Conservation (phyloP, 2,888 invertebrate genomes). For the Diarsia mendica region DNA sequence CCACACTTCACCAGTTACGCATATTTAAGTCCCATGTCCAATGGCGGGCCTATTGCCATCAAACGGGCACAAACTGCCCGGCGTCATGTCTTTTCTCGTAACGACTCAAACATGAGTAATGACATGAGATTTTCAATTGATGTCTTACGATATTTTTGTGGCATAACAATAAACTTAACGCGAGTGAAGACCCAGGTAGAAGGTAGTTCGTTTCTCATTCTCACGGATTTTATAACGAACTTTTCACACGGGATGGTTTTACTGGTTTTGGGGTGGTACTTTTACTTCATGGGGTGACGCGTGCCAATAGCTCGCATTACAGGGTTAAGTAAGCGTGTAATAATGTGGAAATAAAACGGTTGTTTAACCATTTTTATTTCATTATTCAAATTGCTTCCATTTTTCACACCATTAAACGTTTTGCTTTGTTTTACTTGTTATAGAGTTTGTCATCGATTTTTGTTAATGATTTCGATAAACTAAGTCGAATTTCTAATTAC, state of each 20-base stretch:
- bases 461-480: neutral
- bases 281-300: conserved; percentile 10
- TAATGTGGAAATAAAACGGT: neutral
- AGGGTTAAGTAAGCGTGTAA: conserved; percentile 24
- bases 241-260: conserved; percentile 19
- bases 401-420: neutral
- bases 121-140: no score
- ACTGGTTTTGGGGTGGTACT: neutral
- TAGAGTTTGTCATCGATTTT: neutral
- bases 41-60: no score
- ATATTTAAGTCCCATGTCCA: no score
- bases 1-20: no score
- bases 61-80: no score
- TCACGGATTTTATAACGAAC: conserved; percentile 29
- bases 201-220: conserved; percentile 12
- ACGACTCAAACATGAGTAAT: no score
- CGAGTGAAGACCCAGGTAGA: neutral
- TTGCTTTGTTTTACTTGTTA: neutral
- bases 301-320: conserved; percentile 23
- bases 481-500: no score
- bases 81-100: no score
- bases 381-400: neutral
- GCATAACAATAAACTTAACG: neutral
- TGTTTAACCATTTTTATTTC: neutral
- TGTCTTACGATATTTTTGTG: no score